Evolutionary conservation across 2,888 invertebrate species (phyloP), one percentile per base, ranked within the genome.

Genomic region (Hermaeophaga mercurialis): DNA sequence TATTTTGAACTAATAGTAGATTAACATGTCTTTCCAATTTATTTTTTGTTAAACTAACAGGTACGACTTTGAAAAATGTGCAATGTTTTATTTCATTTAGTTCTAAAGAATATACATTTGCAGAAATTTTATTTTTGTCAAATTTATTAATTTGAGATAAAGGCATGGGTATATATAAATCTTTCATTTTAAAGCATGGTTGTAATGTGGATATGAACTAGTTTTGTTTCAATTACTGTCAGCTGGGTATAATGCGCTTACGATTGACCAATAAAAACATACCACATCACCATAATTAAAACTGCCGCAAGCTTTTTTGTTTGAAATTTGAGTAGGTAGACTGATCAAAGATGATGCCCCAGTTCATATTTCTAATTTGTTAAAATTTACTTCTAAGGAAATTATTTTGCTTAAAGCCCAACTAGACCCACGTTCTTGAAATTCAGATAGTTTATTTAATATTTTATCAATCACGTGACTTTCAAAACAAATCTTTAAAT

Each of bases 391-490:
- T 22, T 41, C 41, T 22, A 41, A 22, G 19, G 22, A 41, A 22
- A 41, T 41, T 6, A 46, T 46, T 28, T 46, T 33, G 18, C 19
- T 18, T n/a, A 36, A 15, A 1, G 22, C 38, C 38, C 39, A 36
- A 8, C 39, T 31, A 4, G n/a, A 8, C 24, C 39, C 18, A 4
- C 9, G 14, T 12, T 49, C 39, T 7, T 22, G 5, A 24, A 36
- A 49, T n/a, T 49, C 49, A 4, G 39, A 39, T 38, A 48, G n/a
- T 36, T 48, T 34, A 43, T 41, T 50, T n/a, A 2, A 18, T 12
- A 49, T 36, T 15, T 12, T 11, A 28, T 41, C 50, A 1, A 31
- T 9, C 7, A 41, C 33, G 41, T 41, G 8, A 7, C n/a, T 12
- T 12, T 26, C 4, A 26, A 39, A 39, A 38, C 49, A 38, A 34